A percentile compares a stretch with the other conserved stretches of the same genome.
These are phyloP conservation scores for Cossypha dichroa DNA, from an alignment of 2,797 vertebrate genomes.

Conservation along the genomic window DNA sequence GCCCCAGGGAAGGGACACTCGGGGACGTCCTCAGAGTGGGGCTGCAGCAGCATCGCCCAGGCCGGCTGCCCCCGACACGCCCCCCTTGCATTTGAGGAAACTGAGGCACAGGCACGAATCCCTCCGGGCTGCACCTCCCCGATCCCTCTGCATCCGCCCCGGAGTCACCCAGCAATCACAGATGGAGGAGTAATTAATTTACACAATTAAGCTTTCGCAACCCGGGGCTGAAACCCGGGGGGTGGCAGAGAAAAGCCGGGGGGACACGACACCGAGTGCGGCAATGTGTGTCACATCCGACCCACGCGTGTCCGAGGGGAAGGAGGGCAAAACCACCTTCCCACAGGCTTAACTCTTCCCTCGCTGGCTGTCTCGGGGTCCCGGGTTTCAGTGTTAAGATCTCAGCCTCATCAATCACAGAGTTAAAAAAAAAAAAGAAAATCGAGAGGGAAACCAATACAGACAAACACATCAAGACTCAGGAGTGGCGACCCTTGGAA, in stretches of 20 bases:
- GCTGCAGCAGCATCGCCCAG: neutral
- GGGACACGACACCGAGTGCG: neutral
- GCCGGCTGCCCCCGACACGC: accelerated
- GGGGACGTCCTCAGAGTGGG: neutral
- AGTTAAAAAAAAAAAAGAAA: conserved; percentile 20
- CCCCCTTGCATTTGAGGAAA: neutral
- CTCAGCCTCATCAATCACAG: conserved; percentile 49
- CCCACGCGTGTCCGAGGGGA: neutral
- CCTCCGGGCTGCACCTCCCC: neutral
- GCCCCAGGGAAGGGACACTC: too few species aligned
- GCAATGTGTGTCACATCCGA: neutral
- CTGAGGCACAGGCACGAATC: neutral
- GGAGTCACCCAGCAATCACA: neutral
- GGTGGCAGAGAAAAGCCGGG: neutral
- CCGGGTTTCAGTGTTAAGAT: neutral
- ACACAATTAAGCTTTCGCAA: conserved; percentile 29
- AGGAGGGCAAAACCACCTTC: neutral
- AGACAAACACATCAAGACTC: conserved; percentile 66
- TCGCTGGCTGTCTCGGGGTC: neutral
- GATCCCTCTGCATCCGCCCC: neutral
- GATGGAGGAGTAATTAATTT: conserved; percentile 41
- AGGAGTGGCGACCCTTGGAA: conserved; percentile 70
- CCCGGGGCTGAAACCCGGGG: neutral
- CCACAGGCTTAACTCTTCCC: conserved; percentile 44
- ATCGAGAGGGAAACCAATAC: conserved; percentile 54